Base-by-base conservation (phyloP, 2,797 vertebrate species). In the Rhynchonycteris naso region DNA sequence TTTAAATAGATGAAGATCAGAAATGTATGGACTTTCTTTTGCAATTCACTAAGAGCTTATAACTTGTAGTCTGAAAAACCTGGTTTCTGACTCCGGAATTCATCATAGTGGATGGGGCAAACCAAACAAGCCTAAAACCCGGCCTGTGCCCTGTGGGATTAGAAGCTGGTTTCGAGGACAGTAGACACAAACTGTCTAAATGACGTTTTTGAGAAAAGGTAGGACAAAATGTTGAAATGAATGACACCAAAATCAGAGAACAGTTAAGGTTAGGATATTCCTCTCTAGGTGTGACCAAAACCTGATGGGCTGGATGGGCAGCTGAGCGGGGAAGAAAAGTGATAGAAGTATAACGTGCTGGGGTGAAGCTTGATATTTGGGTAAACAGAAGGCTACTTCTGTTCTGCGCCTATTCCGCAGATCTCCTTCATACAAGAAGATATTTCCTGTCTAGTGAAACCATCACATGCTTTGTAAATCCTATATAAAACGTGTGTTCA, bases 71-170 rank as follows among this genome's bases (percentile, higher is more conserved):
- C 24, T 89, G 76, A 7, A 94, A 63, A 84, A 52, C 0, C 35
- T 82, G 15, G 22, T 59, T 10, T 88, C 74, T 83, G 65, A 66
- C 56, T 71, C 16, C 8, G 11, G 8, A 69, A 30, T 71, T 52
- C 4, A 1, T n/a, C 0, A 1, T n/a, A 4, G 30, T 43, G 11
- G 1, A 3, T 4, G 26, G 18, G 35, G 22, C 50, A 56, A 56
- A 35, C 3, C 43, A 81, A 90, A 33, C 22, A 61, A 76, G 26
- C 35, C 52, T 88, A 12, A 76, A 59, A 81, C n/a, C 43, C 9
- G 50, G 16, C 1, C 19, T 12, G 11, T 89, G 15, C 3, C 10
- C 16, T 43, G 4, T 2, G 54, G 54, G 58, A 50, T 52, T 24
- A 22, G 63, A 61, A 38, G 3, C 13, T 59, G 12, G 14, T 65